A percentile compares a stretch with the other conserved stretches of the same genome.
phyloP scores from a whole-genome alignment of 2,888 invertebrate genomes.

The Druceiella hillmani region DNA sequence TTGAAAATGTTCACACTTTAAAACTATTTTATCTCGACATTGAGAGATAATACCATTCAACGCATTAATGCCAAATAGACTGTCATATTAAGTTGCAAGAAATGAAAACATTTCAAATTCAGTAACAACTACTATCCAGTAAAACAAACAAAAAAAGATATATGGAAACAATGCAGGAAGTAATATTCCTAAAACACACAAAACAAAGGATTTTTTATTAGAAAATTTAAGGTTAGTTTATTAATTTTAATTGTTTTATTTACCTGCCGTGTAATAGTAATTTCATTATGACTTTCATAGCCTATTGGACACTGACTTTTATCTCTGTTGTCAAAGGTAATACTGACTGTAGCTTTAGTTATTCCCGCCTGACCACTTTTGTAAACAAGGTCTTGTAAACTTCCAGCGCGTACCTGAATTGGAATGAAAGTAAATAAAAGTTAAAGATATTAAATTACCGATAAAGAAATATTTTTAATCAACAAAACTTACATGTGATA shows the following conservation, averaged over 20 bases:
- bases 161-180: too few relatives aligned
- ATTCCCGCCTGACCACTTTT: constrained; percentile 96
- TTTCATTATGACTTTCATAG: constrained; percentile 86
- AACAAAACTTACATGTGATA: constrained; percentile 72
- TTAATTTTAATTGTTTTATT: constrained; percentile 12
- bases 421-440: background rate
- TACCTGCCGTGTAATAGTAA: constrained; percentile 87
- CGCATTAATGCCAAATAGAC: too few relatives aligned
- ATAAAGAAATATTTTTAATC: constrained; percentile 10
- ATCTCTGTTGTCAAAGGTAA: constrained; percentile 91
- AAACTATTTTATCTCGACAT: too few relatives aligned
- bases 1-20: too few relatives aligned
- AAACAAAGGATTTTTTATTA: background rate
- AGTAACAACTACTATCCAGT: too few relatives aligned
- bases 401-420: constrained; percentile 79
- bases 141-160: too few relatives aligned
- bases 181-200: too few relatives aligned
- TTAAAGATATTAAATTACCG: too few relatives aligned
- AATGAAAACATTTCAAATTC: too few relatives aligned
- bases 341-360: constrained; percentile 91
- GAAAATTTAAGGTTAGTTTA: background rate
- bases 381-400: constrained; percentile 93
- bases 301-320: constrained; percentile 79
- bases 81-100: too few relatives aligned
- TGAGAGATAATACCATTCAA: too few relatives aligned